Evolutionary conservation across 2,797 vertebrate species (phyloP).

Genomic region (Falco berigora): DNA sequence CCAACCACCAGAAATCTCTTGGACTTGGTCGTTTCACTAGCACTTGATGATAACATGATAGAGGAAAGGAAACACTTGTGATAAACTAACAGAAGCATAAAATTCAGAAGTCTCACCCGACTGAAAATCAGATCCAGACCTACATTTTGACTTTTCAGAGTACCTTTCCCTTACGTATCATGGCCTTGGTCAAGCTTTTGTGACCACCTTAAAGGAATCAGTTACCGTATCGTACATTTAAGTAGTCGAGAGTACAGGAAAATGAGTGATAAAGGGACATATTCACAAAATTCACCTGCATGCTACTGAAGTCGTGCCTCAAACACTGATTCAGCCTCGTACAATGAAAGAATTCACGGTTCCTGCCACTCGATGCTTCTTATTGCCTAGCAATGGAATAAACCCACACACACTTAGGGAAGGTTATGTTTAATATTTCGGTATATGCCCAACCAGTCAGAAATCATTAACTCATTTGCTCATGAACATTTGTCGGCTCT

Average conservation of each 20-base stretch:
- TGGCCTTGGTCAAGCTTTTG: not conserved
- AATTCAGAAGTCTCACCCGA: not conserved
- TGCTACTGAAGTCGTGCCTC: not conserved
- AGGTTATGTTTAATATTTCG: constrained; percentile 3
- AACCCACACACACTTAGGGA: not conserved
- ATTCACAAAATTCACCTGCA: not conserved
- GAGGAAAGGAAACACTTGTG: not conserved
- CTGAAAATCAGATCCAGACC: not conserved
- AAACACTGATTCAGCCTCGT: not conserved
- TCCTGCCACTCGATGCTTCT: not conserved
- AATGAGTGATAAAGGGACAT: not conserved
- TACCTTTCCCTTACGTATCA: not conserved
- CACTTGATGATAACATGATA: not conserved
- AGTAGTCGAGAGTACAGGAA: not conserved
- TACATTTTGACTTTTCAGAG: not conserved
- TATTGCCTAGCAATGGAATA: not conserved
- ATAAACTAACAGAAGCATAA: not conserved
- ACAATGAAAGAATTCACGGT: not conserved
- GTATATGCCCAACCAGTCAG: constrained; percentile 13
- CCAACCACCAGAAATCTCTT: not conserved
- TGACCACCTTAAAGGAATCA: not conserved
- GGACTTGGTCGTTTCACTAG: not conserved
- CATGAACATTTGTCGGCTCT: constrained; percentile 18
- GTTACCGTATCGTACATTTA: not conserved
- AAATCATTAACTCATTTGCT: constrained; percentile 42